Evolutionary conservation across 2,888 invertebrate genomes (phyloP).

Genomic region (Acronicta alni): DNA sequence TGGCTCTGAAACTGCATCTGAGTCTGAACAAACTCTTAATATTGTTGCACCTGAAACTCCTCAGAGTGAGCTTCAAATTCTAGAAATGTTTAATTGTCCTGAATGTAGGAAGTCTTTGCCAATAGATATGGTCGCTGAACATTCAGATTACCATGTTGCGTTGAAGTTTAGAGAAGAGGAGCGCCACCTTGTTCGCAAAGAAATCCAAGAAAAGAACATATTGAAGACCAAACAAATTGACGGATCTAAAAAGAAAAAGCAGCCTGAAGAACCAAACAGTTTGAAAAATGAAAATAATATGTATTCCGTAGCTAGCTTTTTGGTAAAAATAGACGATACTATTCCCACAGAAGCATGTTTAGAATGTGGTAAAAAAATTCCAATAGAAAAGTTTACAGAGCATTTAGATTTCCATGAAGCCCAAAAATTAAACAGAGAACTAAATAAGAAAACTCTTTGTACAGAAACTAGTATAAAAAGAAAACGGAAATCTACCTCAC

Average conservation of each 20-base stretch:
- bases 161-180: constrained; percentile 90
- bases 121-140: constrained; percentile 90
- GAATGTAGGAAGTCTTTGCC: constrained; percentile 91
- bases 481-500: constrained; percentile 76
- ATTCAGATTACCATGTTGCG: constrained; percentile 93
- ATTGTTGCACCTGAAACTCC: constrained; percentile 14
- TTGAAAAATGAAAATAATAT: constrained; percentile 67
- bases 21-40: constrained; percentile 37
- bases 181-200: constrained; percentile 70
- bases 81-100: constrained; percentile 84
- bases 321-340: constrained; percentile 80
- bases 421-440: constrained; percentile 91
- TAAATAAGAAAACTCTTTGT: constrained; percentile 83
- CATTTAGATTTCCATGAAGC: constrained; percentile 97
- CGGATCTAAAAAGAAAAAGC: constrained; percentile 53
- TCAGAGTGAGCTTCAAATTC: constrained; percentile 30
- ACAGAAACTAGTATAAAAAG: constrained; percentile 70
- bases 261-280: constrained; percentile 47
- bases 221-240: constrained; percentile 35
- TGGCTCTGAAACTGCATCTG: constrained; percentile 34
- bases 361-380: constrained; percentile 91
- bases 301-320: constrained; percentile 78
- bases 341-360: constrained; percentile 88
- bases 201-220: constrained; percentile 61
- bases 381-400: constrained; percentile 90